Base-by-base conservation (phyloP, 2,888 invertebrate genomes). In the Habrosyne pyritoides region DNA sequence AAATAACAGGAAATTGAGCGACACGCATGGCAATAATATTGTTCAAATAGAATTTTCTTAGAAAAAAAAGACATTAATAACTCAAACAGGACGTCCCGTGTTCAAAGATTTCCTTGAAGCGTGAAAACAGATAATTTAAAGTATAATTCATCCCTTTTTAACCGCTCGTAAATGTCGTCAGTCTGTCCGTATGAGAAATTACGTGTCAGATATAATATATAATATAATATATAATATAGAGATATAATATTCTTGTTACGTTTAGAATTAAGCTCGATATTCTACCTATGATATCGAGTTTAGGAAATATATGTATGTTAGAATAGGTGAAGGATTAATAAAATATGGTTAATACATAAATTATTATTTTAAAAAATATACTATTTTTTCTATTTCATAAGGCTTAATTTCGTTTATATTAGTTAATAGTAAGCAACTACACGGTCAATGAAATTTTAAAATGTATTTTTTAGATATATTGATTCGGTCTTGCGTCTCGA, bases 51-150 rank as follows among this genome's bases (percentile, higher is more conserved):
- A 22, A 24, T 24, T 10, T 49, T 49, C 22, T 12, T 2, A 50
- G 47, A 53, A 46, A 53, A 54, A 67, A 62, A 57, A 61, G n/a
- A 56, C 47, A 57, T 59, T 52, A 60, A 59, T 61, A 58, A 53
- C 49, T 33, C 52, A 53, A 51, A 49, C 56, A 58, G 56, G 53
- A 59, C 54, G 52, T 64, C 61, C 42, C 42, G 52, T 51, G 59
- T 66, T 67, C 62, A 67, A 64, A 63, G 59, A 54, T 59, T 64
- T 72, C 62, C 67, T 63, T 60, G 66, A 61, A 67, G 54, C 47
- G 57, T 42, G 50, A 50, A 50, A 50, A 50, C 28, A 28, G 18
- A 22, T 28, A 58, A 52, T 33, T 52, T 58, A 28, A 21, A 22
- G 28, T 47, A 64, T 60, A 58, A 62, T 57, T 54, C 48, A 62